These are phyloP conservation scores for Drosophila flavopinicola DNA, from an alignment of 2,888 invertebrate species.

Conservation along the genomic window DNA sequence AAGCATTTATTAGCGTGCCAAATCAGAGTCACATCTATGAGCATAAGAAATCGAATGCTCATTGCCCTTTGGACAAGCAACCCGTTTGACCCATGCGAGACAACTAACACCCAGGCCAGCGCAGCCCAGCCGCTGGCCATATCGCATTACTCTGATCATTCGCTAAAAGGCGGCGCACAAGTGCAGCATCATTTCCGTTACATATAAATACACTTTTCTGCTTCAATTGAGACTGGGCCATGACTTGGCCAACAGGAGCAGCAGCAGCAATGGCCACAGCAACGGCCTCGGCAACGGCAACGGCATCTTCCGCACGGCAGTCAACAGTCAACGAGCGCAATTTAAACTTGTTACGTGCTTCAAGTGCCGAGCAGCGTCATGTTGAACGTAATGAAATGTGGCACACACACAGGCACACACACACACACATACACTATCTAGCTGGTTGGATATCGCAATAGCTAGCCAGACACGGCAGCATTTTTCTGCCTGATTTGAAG, in stretches of 20 bases:
- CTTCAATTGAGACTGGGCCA: constrained; percentile 71
- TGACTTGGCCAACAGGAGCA: constrained; percentile 56
- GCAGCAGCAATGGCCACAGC: constrained; percentile 5
- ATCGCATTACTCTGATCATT: constrained; percentile 64
- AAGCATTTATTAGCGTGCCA: constrained; percentile 66
- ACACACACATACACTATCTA: constrained; percentile 6
- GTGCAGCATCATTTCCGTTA: constrained; percentile 79
- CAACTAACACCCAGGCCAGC: background rate
- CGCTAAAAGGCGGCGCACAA: constrained; percentile 68
- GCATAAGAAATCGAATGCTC: constrained; percentile 40
- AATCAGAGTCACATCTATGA: constrained; percentile 57
- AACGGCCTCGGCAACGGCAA: constrained; percentile 18
- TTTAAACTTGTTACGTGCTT: constrained; percentile 78
- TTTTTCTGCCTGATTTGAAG: constrained; percentile 79
- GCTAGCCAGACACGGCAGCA: constrained; percentile 73
- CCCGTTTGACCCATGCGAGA: constrained; percentile 42
- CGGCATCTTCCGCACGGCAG: constrained; percentile 71
- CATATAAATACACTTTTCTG: constrained; percentile 79
- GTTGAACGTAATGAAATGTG: constrained; percentile 75
- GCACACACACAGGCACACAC: constrained; percentile 31
- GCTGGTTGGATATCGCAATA: constrained; percentile 32
- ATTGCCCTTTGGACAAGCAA: constrained; percentile 37
- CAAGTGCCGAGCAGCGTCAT: constrained; percentile 67
- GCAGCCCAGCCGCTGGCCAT: constrained; percentile 15
- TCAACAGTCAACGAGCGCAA: constrained; percentile 79